These are phyloP conservation scores for Steinernema khuongi DNA, from an alignment of 1,140 invertebrate genomes.

Conservation along the genomic window DNA sequence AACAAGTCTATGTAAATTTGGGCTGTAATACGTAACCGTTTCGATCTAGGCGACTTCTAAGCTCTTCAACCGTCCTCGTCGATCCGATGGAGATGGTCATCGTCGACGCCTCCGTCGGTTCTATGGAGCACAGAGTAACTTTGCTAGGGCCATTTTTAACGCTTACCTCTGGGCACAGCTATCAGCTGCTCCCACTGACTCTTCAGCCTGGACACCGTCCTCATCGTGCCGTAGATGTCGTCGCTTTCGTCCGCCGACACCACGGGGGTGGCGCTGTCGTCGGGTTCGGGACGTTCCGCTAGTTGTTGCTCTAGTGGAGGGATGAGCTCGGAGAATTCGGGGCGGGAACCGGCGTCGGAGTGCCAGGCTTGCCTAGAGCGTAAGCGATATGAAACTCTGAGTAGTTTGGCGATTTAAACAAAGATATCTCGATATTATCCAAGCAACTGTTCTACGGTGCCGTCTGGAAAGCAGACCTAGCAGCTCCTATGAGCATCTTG, in stretches of 20 bases:
- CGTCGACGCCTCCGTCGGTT: not conserved
- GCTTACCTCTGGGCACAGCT: conserved; percentile 16
- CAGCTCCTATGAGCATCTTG: no score
- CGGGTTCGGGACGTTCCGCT: conserved; percentile 43
- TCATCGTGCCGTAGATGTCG: conserved; percentile 22
- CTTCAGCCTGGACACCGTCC: conserved; percentile 51
- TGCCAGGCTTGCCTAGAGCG: no score
- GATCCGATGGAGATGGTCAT: conserved; percentile 22
- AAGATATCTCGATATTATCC: no score
- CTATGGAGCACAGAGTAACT: conserved; percentile 1
- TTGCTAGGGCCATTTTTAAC: conserved; percentile 1
- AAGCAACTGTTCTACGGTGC: no score
- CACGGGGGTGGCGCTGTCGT: conserved; percentile 46
- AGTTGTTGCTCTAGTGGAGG: conserved; percentile 59
- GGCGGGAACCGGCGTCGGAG: conserved; percentile 58
- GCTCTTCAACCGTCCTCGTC: conserved; percentile 41
- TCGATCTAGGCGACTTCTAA: conserved; percentile 45
- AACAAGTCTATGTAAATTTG: not conserved
- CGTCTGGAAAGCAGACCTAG: no score
- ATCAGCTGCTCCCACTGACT: conserved; percentile 55
- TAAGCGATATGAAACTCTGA: no score
- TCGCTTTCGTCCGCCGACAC: conserved; percentile 43
- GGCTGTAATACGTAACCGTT: conserved; percentile 44
- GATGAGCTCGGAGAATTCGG: conserved; percentile 60
- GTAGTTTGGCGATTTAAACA: no score